phyloP scores from a whole-genome alignment of 2,888 invertebrate species.

The Caenorhabditis panamensis region DNA sequence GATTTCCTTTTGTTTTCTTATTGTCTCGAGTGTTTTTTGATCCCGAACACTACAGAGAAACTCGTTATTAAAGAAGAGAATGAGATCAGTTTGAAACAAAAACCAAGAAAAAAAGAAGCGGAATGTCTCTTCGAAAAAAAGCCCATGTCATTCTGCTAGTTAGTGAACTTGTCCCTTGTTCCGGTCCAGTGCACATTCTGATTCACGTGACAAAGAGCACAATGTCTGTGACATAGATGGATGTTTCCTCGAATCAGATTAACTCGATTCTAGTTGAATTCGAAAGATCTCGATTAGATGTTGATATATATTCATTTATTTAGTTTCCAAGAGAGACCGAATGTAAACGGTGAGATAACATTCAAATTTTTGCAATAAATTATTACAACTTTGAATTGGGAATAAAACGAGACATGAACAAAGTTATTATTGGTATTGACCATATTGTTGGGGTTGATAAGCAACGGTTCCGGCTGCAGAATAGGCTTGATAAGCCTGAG shows the following conservation, averaged over 20 bases:
- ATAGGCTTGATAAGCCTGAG: constrained; percentile 29
- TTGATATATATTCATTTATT: too few species aligned
- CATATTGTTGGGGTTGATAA: constrained; percentile 45
- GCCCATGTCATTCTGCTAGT: constrained; percentile 19
- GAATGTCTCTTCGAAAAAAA: constrained; percentile 8
- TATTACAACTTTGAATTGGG: neutral
- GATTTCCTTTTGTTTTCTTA: neutral
- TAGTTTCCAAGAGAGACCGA: too few species aligned
- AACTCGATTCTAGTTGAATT: neutral
- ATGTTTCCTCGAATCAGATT: neutral
- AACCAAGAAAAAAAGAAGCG: neutral
- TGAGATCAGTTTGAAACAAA: neutral
- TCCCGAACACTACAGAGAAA: neutral
- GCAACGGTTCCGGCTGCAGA: constrained; percentile 22
- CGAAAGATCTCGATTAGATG: too few species aligned
- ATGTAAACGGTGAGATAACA: constrained; percentile 9
- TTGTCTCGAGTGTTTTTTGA: too few species aligned
- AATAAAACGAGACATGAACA: constrained; percentile 5
- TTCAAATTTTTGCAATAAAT: constrained; percentile 29
- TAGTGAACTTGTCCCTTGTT: neutral
- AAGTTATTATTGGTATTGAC: constrained; percentile 35
- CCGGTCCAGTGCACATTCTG: constrained; percentile 3
- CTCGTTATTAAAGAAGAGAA: neutral
- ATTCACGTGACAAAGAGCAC: neutral
- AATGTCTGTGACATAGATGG: neutral